Evolutionary conservation across 2,888 invertebrate genomes (phyloP).

Genomic region (Quadroppia sp.): DNA sequence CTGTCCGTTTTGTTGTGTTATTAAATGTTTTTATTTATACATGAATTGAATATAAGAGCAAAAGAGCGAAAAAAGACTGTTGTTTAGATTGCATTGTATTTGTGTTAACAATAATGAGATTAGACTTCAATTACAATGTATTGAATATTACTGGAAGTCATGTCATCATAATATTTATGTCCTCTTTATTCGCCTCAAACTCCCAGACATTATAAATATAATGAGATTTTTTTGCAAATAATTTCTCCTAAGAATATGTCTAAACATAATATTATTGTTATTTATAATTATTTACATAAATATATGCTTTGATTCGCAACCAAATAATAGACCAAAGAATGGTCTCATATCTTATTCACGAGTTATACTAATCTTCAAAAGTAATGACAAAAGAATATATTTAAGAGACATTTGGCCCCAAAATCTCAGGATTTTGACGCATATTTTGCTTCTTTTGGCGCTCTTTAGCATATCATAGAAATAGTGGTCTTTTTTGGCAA

Average conservation of each 20-base stretch:
- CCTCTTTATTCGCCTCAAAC: not conserved
- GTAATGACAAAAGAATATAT: too few relatives aligned
- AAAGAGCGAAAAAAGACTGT: not conserved
- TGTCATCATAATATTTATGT: conserved; percentile 15
- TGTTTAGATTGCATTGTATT: not conserved
- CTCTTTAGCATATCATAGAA: conserved; percentile 25
- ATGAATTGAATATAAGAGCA: not conserved
- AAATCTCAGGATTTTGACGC: not conserved
- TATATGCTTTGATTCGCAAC: conserved; percentile 15
- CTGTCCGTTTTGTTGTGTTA: not conserved
- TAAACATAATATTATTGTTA: not conserved
- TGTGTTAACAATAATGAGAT: conserved; percentile 3
- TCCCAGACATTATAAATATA: not conserved
- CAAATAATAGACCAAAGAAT: not conserved
- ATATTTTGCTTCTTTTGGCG: conserved; percentile 6
- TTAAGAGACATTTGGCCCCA: not conserved
- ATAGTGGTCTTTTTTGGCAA: conserved; percentile 21
- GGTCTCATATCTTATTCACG: not conserved
- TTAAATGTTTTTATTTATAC: conserved; percentile 13
- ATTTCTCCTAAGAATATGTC: not conserved
- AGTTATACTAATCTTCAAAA: not conserved
- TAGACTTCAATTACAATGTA: conserved; percentile 1
- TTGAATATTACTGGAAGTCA: not conserved
- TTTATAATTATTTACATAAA: conserved; percentile 29
- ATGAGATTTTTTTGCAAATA: not conserved